Conservation (phyloP, 2,888 invertebrate species). For the Aelia acuminata region DNA sequence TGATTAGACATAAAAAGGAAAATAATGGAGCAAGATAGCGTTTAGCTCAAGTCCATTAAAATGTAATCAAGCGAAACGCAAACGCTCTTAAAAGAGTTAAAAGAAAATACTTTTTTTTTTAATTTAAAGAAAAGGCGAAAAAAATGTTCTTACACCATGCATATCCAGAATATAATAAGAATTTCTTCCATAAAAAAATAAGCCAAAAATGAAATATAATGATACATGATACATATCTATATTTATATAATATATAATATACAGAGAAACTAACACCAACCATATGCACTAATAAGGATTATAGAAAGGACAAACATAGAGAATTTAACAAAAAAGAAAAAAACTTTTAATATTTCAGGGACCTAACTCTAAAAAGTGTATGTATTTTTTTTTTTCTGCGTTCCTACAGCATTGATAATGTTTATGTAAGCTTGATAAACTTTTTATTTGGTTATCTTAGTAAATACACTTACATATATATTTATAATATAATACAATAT, state of each 20-base stretch:
- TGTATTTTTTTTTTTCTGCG: constrained; percentile 41
- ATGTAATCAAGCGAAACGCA: constrained; percentile 54
- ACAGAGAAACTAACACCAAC: constrained; percentile 59
- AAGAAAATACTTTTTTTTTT: neutral
- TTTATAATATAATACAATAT: constrained; percentile 38
- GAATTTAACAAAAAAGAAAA: constrained; percentile 12
- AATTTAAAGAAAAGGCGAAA: constrained; percentile 1
- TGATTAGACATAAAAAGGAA: constrained; percentile 53
- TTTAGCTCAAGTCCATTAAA: constrained; percentile 43
- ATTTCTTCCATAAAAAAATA: neutral
- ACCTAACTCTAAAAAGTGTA: constrained; percentile 58
- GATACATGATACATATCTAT: constrained; percentile 55
- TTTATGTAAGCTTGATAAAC: constrained; percentile 56
- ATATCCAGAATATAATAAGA: constrained; percentile 20
- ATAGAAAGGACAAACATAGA: constrained; percentile 47
- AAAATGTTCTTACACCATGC: neutral
- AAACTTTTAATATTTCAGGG: constrained; percentile 42
- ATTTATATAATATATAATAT: constrained; percentile 50
- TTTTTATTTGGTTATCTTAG: constrained; percentile 32
- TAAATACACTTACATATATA: constrained; percentile 48
- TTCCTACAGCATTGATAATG: constrained; percentile 56
- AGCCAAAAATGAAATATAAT: constrained; percentile 47
- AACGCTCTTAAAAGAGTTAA: constrained; percentile 49
- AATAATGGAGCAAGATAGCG: constrained; percentile 44
- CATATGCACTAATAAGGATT: constrained; percentile 58